These are phyloP conservation scores for Bicyclus anynana DNA, from an alignment of 1,140 invertebrate species.

Conservation along the genomic window DNA sequence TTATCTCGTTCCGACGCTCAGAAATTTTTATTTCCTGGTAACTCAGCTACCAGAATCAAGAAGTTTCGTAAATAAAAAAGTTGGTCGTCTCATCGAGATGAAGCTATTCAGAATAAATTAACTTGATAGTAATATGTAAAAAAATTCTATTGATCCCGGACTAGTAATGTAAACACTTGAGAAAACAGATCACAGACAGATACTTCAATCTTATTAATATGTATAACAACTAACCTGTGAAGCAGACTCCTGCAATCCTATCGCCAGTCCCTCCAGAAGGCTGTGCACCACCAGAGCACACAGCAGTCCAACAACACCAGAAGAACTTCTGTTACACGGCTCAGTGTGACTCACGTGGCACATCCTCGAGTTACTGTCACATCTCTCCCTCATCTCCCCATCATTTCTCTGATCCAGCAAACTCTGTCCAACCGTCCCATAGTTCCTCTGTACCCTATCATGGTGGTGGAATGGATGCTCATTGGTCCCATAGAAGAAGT, in stretches of 20 bases:
- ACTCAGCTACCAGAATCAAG: too few species aligned
- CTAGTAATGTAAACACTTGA: too few species aligned
- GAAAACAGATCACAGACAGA: too few species aligned
- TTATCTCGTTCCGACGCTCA: too few species aligned
- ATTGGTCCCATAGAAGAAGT: slow-evolving; percentile 78
- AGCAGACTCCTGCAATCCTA: slow-evolving; percentile 83
- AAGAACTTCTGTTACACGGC: slow-evolving; percentile 78
- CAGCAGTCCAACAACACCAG: slow-evolving; percentile 80
- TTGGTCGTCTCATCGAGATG: too few species aligned
- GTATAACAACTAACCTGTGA: slow-evolving; percentile 77
- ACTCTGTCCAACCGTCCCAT: slow-evolving; percentile 50
- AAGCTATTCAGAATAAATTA: too few species aligned
- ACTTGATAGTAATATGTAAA: too few species aligned
- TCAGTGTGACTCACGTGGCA: slow-evolving; percentile 81
- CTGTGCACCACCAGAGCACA: slow-evolving; percentile 87
- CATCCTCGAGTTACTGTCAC: slow-evolving; percentile 76
- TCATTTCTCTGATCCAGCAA: slow-evolving; percentile 35
- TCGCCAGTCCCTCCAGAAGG: slow-evolving; percentile 88
- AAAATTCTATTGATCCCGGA: too few species aligned
- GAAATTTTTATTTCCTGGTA: too few species aligned
- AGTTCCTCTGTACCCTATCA: slow-evolving; percentile 24
- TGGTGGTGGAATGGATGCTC: not conserved
- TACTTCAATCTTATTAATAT: too few species aligned
- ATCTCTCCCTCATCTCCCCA: slow-evolving; percentile 49
- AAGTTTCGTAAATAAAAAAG: too few species aligned